These are phyloP conservation scores for Axinella damicornis DNA, from an alignment of 37 sponge, comb jelly and placozoan genomes.

Conservation along the genomic window DNA sequence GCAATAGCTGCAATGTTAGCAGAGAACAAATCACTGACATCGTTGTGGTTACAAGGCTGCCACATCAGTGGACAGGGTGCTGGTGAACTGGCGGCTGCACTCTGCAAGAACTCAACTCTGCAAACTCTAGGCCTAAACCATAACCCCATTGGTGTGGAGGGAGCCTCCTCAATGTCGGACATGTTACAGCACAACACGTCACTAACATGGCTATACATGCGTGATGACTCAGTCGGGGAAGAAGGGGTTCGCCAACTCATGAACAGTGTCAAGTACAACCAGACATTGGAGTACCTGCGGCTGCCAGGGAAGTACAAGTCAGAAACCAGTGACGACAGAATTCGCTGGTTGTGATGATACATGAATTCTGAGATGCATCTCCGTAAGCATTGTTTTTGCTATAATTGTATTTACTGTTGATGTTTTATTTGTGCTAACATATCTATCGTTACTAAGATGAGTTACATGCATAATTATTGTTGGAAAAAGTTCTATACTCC, in stretches of 20 bases:
- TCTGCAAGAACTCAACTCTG: slow-evolving; percentile 2
- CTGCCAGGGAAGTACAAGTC: too few species aligned
- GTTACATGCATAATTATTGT: too few species aligned
- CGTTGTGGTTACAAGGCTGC: neutral
- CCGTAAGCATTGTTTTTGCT: too few species aligned
- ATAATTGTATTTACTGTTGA: too few species aligned
- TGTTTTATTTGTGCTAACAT: too few species aligned
- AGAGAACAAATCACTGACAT: neutral
- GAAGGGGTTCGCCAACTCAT: neutral
- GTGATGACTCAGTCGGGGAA: neutral
- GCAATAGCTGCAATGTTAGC: slow-evolving; percentile 5
- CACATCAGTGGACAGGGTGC: neutral
- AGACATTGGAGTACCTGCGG: too few species aligned
- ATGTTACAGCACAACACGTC: neutral
- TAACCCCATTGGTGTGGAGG: slow-evolving; percentile 2
- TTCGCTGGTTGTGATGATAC: too few species aligned
- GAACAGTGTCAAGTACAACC: neutral
- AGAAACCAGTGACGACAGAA: too few species aligned
- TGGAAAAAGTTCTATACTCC: too few species aligned
- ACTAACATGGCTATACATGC: neutral
- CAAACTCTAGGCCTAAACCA: neutral
- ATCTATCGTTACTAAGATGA: too few species aligned
- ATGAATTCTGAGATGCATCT: too few species aligned
- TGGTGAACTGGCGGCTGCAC: neutral
- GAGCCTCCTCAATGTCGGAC: neutral